Conservation (phyloP, 2,113 vertebrate species). For the Dendrocopos noguchii region DNA sequence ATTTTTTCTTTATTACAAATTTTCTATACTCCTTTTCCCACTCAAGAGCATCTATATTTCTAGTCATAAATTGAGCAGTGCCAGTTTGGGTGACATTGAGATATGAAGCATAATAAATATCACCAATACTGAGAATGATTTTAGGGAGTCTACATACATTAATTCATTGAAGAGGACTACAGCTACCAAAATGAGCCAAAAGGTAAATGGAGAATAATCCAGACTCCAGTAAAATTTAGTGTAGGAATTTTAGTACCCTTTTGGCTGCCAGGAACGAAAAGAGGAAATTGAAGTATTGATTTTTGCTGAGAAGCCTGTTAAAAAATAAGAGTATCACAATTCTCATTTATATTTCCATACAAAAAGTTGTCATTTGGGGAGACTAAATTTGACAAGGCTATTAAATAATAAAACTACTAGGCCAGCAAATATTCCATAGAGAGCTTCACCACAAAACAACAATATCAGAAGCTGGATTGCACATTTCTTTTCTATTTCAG, state of each 20-base stretch:
- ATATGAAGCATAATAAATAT: not conserved
- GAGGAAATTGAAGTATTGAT: slow-evolving; percentile 57
- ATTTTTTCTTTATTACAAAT: not conserved
- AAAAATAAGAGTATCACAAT: slow-evolving; percentile 4
- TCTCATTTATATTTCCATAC: not conserved
- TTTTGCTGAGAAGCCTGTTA: slow-evolving; percentile 17
- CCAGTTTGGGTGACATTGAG: not conserved
- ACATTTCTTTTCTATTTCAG: not conserved
- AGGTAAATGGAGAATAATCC: slow-evolving; percentile 4
- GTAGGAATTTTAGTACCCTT: slow-evolving; percentile 11
- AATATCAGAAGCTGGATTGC: not conserved
- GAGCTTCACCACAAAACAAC: not conserved
- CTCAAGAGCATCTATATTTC: not conserved
- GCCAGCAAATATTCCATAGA: not conserved
- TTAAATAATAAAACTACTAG: slow-evolving; percentile 17
- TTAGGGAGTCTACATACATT: not conserved
- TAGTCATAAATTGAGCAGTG: not conserved
- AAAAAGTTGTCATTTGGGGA: not conserved
- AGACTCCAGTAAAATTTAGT: not conserved
- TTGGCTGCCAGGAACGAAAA: slow-evolving; percentile 31
- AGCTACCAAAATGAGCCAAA: not conserved
- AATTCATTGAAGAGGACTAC: not conserved
- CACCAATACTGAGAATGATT: not conserved
- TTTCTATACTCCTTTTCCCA: not conserved
- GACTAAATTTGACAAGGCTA: not conserved